Conservation (phyloP, 2,113 vertebrate genomes). For the Chloropsis cyanopogon region DNA sequence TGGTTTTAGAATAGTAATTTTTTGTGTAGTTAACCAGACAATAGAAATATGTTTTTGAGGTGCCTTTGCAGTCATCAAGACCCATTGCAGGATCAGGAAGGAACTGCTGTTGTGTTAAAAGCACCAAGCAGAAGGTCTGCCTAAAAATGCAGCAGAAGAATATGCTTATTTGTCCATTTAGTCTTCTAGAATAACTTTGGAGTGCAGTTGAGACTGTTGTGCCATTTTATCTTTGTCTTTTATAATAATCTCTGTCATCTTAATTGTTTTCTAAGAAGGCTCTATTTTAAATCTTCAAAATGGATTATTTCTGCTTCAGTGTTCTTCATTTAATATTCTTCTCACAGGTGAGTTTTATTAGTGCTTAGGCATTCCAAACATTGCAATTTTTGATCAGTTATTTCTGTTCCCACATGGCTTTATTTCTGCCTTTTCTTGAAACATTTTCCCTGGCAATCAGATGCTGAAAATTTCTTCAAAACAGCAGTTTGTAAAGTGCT, state of each 20-base stretch:
- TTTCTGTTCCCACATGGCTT: neutral
- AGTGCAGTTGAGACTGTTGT: neutral
- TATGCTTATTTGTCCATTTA: neutral
- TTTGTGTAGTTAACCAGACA: neutral
- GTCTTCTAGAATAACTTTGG: neutral
- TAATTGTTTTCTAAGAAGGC: neutral
- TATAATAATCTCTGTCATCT: neutral
- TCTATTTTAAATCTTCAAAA: neutral
- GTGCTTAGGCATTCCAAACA: neutral
- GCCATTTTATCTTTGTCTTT: neutral
- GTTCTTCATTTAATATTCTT: neutral
- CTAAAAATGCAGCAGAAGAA: neutral
- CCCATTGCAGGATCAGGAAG: neutral
- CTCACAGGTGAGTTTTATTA: neutral
- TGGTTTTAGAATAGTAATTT: neutral
- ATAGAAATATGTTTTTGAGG: neutral
- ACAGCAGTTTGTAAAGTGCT: neutral
- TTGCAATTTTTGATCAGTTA: neutral
- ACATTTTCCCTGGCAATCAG: neutral
- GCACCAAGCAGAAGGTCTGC: accelerated
- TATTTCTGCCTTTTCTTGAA: neutral
- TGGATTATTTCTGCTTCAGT: neutral
- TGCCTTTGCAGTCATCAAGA: neutral
- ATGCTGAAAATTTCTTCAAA: neutral
- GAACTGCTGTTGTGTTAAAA: neutral